phyloP scores from a whole-genome alignment of 2,888 invertebrate genomes.

The Drosophila lutescens region DNA sequence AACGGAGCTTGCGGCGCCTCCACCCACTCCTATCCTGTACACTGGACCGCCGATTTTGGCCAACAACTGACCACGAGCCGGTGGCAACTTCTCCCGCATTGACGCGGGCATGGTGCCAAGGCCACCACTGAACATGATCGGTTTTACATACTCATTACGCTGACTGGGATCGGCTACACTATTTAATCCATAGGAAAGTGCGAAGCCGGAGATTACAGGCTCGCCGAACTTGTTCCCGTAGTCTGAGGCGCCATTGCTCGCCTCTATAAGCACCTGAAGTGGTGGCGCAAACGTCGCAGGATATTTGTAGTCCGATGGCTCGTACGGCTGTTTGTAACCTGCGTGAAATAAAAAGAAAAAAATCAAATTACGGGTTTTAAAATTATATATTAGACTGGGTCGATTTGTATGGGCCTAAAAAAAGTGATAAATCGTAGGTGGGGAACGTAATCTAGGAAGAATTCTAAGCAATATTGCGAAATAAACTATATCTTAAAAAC shows the following conservation, averaged over 20 bases:
- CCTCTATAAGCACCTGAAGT: slow-evolving; percentile 95
- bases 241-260: slow-evolving; percentile 98
- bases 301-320: slow-evolving; percentile 89
- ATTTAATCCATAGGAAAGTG: slow-evolving; percentile 93
- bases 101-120: slow-evolving; percentile 94
- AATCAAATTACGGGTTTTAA: not conserved
- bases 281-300: slow-evolving; percentile 96
- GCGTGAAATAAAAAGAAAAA: not conserved
- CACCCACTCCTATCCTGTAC: slow-evolving; percentile 98
- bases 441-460: too few relatives aligned
- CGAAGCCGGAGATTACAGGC: slow-evolving; percentile 96
- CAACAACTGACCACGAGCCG: slow-evolving; percentile 93
- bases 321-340: slow-evolving; percentile 96
- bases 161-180: slow-evolving; percentile 86
- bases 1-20: slow-evolving; percentile 98
- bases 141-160: slow-evolving; percentile 97
- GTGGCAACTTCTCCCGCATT: slow-evolving; percentile 91
- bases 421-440: too few relatives aligned
- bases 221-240: slow-evolving; percentile 99
- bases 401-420: too few relatives aligned
- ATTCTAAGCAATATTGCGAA: too few relatives aligned
- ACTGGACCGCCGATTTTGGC: slow-evolving; percentile 99
- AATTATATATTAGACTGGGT: too few relatives aligned
- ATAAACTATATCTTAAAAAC: too few relatives aligned
- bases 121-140: slow-evolving; percentile 99